A percentile compares a stretch with the other conserved stretches of the same genome.
phyloP scores from a whole-genome alignment of 2,113 vertebrate genomes.

The Gallinago paraguaiae region DNA sequence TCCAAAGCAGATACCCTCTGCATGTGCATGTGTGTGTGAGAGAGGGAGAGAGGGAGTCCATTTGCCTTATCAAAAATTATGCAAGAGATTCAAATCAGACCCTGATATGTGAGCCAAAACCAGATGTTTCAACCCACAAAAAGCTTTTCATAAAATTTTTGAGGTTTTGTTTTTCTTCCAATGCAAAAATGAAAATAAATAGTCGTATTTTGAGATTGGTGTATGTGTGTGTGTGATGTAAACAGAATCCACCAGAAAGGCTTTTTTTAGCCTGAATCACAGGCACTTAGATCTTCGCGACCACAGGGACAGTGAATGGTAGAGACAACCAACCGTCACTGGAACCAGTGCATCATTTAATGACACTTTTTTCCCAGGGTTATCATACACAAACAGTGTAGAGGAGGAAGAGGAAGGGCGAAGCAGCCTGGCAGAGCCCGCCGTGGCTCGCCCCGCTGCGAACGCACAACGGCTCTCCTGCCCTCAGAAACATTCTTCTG shows the following conservation, averaged over 20 bases:
- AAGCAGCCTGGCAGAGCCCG: not conserved
- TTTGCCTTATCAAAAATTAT: constrained; percentile 49
- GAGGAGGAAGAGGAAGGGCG: not conserved
- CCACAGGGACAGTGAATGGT: not conserved
- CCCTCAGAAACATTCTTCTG: not conserved
- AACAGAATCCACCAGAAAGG: not conserved
- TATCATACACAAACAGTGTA: not conserved
- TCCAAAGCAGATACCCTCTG: not conserved
- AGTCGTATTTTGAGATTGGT: not conserved
- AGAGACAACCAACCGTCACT: not conserved
- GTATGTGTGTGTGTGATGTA: not conserved
- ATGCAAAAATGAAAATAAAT: constrained; percentile 39
- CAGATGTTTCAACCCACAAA: constrained; percentile 48
- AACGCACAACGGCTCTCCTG: not conserved
- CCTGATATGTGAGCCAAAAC: constrained; percentile 6
- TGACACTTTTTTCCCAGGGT: not conserved
- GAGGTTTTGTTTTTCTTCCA: constrained; percentile 54
- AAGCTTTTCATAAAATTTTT: constrained; percentile 30
- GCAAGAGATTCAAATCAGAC: constrained; percentile 28
- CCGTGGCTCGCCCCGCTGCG: rapidly evolving
- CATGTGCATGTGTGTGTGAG: not conserved
- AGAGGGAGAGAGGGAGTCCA: not conserved
- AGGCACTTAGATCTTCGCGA: not conserved
- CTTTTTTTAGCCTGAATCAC: not conserved
- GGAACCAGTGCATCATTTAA: not conserved